Evolutionary conservation across 2,888 invertebrate species (phyloP).

Genomic region (Entomobrya proxima): DNA sequence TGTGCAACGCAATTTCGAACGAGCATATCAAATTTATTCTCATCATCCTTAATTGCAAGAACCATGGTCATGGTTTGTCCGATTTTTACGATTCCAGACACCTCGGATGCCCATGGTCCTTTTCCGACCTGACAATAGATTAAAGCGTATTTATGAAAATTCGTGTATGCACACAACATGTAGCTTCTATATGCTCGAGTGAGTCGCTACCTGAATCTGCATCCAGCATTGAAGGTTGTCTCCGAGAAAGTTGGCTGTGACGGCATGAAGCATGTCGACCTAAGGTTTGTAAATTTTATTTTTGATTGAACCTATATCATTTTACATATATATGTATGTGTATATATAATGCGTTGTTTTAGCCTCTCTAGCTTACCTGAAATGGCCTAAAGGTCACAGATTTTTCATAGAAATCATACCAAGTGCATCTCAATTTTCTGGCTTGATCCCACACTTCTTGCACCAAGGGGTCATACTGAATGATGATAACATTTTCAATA

Average conservation of each 20-base stretch:
- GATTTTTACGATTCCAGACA: conserved; percentile 95
- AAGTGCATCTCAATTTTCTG: conserved; percentile 92
- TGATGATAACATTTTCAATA: conserved; percentile 94
- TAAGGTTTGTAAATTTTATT: not conserved
- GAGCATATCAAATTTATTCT: conserved; percentile 96
- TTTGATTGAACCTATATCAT: not conserved
- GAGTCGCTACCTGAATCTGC: conserved; percentile 88
- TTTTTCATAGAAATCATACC: conserved; percentile 98
- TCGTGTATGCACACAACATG: not conserved
- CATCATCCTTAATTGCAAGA: conserved; percentile 95
- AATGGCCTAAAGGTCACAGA: conserved; percentile 96
- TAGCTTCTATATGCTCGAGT: not conserved
- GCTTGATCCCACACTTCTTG: conserved; percentile 98
- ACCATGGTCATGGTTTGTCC: conserved; percentile 99
- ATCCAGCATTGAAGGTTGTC: conserved; percentile 98
- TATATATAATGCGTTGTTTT: not conserved
- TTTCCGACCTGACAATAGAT: conserved; percentile 83
- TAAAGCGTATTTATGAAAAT: not conserved
- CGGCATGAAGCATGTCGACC: conserved; percentile 96
- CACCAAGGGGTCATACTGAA: conserved; percentile 86
- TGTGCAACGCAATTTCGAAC: conserved; percentile 96
- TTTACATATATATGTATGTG: not conserved
- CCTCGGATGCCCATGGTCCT: conserved; percentile 98
- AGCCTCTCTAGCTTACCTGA: conserved; percentile 81
- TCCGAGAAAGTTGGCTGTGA: conserved; percentile 95